Evolutionary conservation across 2,797 vertebrate species (phyloP).

Genomic region (Tiaroga cobitis): DNA sequence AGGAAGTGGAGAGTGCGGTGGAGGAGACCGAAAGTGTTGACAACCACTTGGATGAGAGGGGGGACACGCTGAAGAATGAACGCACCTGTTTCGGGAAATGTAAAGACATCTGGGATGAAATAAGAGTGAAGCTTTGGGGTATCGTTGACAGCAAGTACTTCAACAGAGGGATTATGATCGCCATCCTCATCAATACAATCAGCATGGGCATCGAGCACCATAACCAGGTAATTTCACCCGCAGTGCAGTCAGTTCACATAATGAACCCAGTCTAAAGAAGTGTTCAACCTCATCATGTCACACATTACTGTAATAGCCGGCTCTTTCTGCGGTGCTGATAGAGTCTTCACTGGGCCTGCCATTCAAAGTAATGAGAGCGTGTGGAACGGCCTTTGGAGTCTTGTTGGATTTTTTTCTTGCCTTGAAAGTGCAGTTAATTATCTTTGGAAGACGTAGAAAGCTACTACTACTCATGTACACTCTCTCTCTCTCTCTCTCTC

Average conservation of each 20-base stretch:
- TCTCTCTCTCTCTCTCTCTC: conserved; percentile 56
- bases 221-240: conserved; percentile 83
- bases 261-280: conserved; percentile 17
- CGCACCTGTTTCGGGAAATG: conserved; percentile 72
- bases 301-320: conserved; percentile 51
- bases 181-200: conserved; percentile 96
- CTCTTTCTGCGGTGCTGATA: conserved; percentile 36
- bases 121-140: conserved; percentile 87
- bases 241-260: conserved; percentile 27
- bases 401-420: conserved; percentile 20
- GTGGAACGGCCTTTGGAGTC: conserved; percentile 35
- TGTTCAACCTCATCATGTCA: conserved; percentile 43
- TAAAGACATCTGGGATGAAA: conserved; percentile 80
- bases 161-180: conserved; percentile 96
- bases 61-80: conserved; percentile 73
- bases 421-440: conserved; percentile 45
- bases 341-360: conserved; percentile 43
- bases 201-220: conserved; percentile 99
- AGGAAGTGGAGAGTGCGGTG: conserved; percentile 68
- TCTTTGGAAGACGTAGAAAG: conserved; percentile 40
- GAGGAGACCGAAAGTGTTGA: conserved; percentile 74
- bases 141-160: conserved; percentile 99
- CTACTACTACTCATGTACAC: conserved; percentile 42
- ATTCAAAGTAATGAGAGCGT: conserved; percentile 48
- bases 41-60: conserved; percentile 72